A percentile compares a stretch with the other conserved stretches of the same genome.
Evolutionary conservation across 2,797 vertebrate genomes (phyloP).

Genomic region (Leontopithecus rosalia): DNA sequence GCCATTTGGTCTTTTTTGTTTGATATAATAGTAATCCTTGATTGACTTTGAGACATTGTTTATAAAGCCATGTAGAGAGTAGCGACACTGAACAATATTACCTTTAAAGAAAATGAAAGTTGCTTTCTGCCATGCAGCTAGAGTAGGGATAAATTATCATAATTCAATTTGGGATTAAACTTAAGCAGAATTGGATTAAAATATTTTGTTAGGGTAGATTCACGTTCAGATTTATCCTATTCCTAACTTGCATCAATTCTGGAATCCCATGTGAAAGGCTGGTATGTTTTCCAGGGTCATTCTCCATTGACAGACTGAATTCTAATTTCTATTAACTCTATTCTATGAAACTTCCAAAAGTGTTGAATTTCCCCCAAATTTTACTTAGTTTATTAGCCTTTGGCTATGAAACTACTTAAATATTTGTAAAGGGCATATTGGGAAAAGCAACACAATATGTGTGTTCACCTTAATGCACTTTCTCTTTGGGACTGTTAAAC

Average conservation of each 20-base stretch:
- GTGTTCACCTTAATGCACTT: background rate
- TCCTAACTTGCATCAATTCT: background rate
- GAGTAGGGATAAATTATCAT: background rate
- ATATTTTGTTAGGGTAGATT: background rate
- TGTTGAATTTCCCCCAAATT: background rate
- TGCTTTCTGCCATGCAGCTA: background rate
- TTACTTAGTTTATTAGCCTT: background rate
- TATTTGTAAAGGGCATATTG: background rate
- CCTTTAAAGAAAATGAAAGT: background rate
- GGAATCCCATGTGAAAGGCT: background rate
- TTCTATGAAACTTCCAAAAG: background rate
- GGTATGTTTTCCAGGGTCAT: background rate
- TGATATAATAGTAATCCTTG: background rate
- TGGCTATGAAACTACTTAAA: background rate
- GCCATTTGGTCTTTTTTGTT: background rate
- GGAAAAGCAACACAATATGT: background rate
- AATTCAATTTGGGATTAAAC: background rate
- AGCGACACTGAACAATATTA: background rate
- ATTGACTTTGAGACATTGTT: background rate
- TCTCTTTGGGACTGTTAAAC: background rate
- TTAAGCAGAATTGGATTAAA: background rate
- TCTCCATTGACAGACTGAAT: background rate
- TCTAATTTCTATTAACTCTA: background rate
- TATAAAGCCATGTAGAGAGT: background rate
- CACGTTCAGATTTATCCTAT: background rate